Conservation (phyloP, 2,888 invertebrate species). For the Hemistola chrysoprasaria region DNA sequence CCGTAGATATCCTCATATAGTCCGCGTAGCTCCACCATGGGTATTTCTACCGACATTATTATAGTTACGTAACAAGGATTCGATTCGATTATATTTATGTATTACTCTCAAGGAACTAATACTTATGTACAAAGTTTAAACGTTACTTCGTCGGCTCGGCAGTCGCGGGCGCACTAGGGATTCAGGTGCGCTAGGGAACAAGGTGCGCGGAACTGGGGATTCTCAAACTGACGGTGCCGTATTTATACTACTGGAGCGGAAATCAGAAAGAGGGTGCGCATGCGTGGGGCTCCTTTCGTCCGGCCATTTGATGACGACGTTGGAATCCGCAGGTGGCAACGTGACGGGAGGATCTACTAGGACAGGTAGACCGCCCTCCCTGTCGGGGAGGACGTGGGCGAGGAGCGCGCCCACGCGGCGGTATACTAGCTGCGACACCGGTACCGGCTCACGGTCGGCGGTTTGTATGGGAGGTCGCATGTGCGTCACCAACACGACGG, state of each 20-base stretch:
- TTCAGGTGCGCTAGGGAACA: too few relatives aligned
- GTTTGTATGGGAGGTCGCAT: constrained; percentile 34
- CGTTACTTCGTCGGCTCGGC: neutral
- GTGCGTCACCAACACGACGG: constrained; percentile 58
- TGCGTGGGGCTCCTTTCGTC: constrained; percentile 48
- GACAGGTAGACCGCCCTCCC: constrained; percentile 62
- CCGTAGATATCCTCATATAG: too few relatives aligned
- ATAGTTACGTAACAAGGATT: too few relatives aligned
- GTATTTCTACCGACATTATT: too few relatives aligned
- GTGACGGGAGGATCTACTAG: constrained; percentile 72
- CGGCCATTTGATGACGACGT: constrained; percentile 72
- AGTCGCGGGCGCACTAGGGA: too few relatives aligned
- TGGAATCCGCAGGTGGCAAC: constrained; percentile 55
- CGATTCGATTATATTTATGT: too few relatives aligned
- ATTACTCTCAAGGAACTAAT: neutral
- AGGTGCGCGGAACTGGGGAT: too few relatives aligned
- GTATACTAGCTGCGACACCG: constrained; percentile 52
- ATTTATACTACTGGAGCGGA: constrained; percentile 64
- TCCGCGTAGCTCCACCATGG: too few relatives aligned
- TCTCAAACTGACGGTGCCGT: constrained; percentile 63
- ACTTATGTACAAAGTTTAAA: constrained; percentile 4
- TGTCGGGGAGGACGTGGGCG: constrained; percentile 63
- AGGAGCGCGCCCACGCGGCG: constrained; percentile 63
- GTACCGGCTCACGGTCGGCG: constrained; percentile 33
- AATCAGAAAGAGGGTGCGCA: constrained; percentile 58